A percentile compares a stretch with the other conserved stretches of the same genome.
Conservation (phyloP, 2,797 vertebrate genomes). For the Melanotaenia parkinsoni region DNA sequence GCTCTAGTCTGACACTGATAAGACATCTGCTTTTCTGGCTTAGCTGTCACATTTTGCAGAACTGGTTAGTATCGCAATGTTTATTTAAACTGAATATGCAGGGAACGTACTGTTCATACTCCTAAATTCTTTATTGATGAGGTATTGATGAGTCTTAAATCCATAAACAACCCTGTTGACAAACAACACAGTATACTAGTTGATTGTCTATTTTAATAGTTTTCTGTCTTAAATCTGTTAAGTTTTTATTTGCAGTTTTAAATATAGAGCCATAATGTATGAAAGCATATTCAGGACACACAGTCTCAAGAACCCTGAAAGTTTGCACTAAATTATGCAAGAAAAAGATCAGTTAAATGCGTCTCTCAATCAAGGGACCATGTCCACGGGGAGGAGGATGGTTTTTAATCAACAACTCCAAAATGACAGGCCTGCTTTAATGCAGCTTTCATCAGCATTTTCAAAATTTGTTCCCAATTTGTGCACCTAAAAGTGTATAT, state of each 20-base stretch:
- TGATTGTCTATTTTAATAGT: slow-evolving; percentile 9
- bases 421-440: slow-evolving; percentile 45
- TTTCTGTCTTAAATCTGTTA: slow-evolving; percentile 1
- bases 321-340: slow-evolving; percentile 57
- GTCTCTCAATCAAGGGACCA: slow-evolving; percentile 60
- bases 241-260: slow-evolving; percentile 6
- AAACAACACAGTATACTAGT: slow-evolving; percentile 23
- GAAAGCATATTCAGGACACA: slow-evolving; percentile 41
- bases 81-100: slow-evolving; percentile 58
- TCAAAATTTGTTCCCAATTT: slow-evolving; percentile 1
- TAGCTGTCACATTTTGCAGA: slow-evolving; percentile 30
- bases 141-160: slow-evolving; percentile 51
- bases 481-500: slow-evolving; percentile 13
- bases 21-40: slow-evolving; percentile 14
- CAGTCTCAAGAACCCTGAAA: slow-evolving; percentile 39
- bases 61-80: slow-evolving; percentile 35
- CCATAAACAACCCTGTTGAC: slow-evolving; percentile 31
- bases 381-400: slow-evolving; percentile 44
- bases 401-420: slow-evolving; percentile 68
- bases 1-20: slow-evolving; percentile 20
- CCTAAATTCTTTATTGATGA: slow-evolving; percentile 57
- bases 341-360: slow-evolving; percentile 65
- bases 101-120: slow-evolving; percentile 44
- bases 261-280: slow-evolving; percentile 25
- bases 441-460: slow-evolving; percentile 52